Conservation (phyloP, 2,113 vertebrate species). For the Microcebus griseorufus region DNA sequence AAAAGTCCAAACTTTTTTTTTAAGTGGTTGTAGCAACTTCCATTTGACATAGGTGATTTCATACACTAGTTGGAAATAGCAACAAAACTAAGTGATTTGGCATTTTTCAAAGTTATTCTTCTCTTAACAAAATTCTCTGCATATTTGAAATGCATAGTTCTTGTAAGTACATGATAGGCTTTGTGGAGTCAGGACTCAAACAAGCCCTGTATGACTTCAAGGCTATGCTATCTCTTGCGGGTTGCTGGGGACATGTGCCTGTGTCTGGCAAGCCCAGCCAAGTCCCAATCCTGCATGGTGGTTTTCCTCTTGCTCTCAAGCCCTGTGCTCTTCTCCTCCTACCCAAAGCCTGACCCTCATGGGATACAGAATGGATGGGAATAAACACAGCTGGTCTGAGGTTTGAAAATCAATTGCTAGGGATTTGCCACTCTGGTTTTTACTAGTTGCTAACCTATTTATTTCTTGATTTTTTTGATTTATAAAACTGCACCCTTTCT, state of each 20-base stretch:
- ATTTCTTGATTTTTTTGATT: slow-evolving; percentile 63
- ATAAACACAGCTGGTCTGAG: slow-evolving; percentile 45
- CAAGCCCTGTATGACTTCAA: not conserved
- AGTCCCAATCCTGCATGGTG: fast-evolving
- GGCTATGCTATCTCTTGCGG: fast-evolving
- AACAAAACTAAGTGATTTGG: not conserved
- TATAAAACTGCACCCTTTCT: slow-evolving; percentile 46
- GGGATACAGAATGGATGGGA: not conserved
- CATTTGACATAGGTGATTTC: not conserved
- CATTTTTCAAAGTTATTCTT: not conserved
- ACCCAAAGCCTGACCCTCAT: not conserved
- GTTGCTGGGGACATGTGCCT: not conserved
- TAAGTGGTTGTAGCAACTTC: not conserved
- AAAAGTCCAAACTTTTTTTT: not conserved
- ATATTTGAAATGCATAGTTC: not conserved
- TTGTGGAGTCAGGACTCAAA: not conserved
- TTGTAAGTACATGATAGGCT: not conserved
- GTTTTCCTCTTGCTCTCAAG: not conserved
- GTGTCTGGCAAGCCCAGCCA: not conserved
- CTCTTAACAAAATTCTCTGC: not conserved
- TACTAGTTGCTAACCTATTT: slow-evolving; percentile 22
- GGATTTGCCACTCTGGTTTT: slow-evolving; percentile 48
- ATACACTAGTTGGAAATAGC: not conserved
- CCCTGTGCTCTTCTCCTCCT: not conserved
- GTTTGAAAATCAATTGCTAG: slow-evolving; percentile 33